Evolutionary conservation across 92 coral and sea anemone genomes (phyloP), one percentile per base, ranked within the genome.

Genomic region (Galaxea fascicularis): DNA sequence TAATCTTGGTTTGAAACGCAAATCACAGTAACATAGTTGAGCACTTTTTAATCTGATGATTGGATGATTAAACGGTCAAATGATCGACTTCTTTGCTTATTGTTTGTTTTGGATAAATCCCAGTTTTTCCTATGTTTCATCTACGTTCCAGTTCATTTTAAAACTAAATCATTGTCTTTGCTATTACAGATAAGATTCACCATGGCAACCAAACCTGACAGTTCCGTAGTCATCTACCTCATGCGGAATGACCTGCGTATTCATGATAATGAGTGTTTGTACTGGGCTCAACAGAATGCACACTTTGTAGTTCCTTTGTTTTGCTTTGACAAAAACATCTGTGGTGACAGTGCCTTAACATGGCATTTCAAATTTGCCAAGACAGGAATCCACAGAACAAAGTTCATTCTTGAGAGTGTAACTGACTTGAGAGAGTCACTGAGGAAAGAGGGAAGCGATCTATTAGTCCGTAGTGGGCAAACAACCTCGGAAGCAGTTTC

Each of bases 211-310:
- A 41, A 11, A 60, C 13, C 12, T 17, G 68, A 72, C 44, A 78
- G 62, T 60, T 8, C 83, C 62, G 27, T 47, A 0, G 83, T 81
- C 1, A 90, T 90, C 30, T 90, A 88, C 76, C 71, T 90, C 24
- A 30, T 90, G 57, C 69, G 93, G 31, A 90, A 90, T 63, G 93
- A 90, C 82, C 87, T 90, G 9, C 90, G 93, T 59, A 66, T 80
- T n/a, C 93, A 90, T 64, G 93, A 90, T 79, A 90, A 90, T 53
- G 93, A 90, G 87, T 88, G 85, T 47, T 77, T 90, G 52, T 11
- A 65, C 39, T 90, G 93, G 93, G 93, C 93, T 3, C 83, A 90
- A 22, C 79, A 74, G 54, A 86, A 90, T 81, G 83, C 82, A 29
- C 90, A 90, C 24, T 75, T 74, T 68, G 93, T 90, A 28, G n/a